Conservation (phyloP, 2,888 invertebrate species). For the Harpalus rufipes region DNA sequence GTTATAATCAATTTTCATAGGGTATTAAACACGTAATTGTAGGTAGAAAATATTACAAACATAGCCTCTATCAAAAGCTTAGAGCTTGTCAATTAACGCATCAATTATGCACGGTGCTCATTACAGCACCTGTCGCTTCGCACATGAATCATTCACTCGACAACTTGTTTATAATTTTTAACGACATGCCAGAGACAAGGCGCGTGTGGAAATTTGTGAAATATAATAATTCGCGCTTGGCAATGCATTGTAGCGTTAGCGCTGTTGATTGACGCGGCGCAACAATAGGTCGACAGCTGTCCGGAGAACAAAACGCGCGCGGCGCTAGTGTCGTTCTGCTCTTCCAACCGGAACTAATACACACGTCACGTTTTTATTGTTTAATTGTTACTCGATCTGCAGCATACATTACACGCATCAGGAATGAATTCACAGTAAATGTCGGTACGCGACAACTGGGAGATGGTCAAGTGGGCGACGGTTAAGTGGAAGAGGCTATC, state of each 20-base stretch:
- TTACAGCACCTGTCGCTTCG: constrained; percentile 22
- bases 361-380: constrained; percentile 51
- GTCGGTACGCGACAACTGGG: too few species aligned
- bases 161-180: constrained; percentile 28
- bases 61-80: background rate
- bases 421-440: too few species aligned
- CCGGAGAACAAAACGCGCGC: constrained; percentile 54
- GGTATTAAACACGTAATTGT: constrained; percentile 28
- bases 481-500: too few species aligned
- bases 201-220: constrained; percentile 1
- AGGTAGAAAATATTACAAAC: constrained; percentile 20
- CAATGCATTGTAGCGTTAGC: background rate
- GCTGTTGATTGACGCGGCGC: constrained; percentile 68
- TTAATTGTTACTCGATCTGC: constrained; percentile 56
- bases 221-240: background rate
- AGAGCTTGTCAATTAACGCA: constrained; percentile 36
- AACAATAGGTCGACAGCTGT: constrained; percentile 69
- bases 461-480: too few species aligned
- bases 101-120: constrained; percentile 30
- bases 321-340: constrained; percentile 56
- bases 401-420: background rate
- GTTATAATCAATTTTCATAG: constrained; percentile 28
- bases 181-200: background rate
- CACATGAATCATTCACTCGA: constrained; percentile 34
- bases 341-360: constrained; percentile 63